These are phyloP conservation scores for Eledone cirrhosa DNA, from an alignment of 2,888 invertebrate species.

Conservation along the genomic window DNA sequence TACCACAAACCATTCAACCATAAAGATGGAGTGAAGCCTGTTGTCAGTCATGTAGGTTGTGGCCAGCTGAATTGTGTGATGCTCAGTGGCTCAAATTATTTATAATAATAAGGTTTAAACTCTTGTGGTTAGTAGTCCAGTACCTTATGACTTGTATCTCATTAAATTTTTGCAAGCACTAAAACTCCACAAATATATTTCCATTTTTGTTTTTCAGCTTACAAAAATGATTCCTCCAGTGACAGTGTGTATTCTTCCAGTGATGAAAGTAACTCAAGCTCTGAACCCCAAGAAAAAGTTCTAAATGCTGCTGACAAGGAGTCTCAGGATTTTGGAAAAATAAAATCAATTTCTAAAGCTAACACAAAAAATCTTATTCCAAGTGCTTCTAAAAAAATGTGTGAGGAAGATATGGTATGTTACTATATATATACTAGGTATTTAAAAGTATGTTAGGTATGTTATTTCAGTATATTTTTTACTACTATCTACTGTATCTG, in stretches of 20 bases:
- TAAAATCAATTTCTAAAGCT: neutral
- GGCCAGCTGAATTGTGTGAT: too few relatives aligned
- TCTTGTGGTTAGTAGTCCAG: neutral
- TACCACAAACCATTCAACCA: too few relatives aligned
- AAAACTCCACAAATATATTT: neutral
- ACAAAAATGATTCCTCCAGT: conserved; percentile 33
- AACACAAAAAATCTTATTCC: neutral
- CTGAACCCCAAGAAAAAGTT: neutral
- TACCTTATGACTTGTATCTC: neutral
- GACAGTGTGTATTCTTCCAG: conserved; percentile 34
- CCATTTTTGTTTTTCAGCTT: conserved; percentile 13
- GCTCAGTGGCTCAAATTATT: too few relatives aligned
- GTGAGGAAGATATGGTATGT: conserved; percentile 5
- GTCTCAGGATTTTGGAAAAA: neutral
- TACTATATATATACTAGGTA: too few relatives aligned
- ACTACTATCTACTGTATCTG: too few relatives aligned
- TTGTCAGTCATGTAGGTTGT: too few relatives aligned
- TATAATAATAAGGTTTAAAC: neutral
- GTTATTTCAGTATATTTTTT: too few relatives aligned
- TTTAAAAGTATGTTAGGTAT: too few relatives aligned
- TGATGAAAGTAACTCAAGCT: conserved; percentile 23
- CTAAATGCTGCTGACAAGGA: neutral
- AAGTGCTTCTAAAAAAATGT: conserved; percentile 5
- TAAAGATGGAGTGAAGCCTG: too few relatives aligned
- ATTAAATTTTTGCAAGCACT: neutral